Evolutionary conservation across 2,113 vertebrate species (phyloP).

Genomic region (Pedetes capensis): DNA sequence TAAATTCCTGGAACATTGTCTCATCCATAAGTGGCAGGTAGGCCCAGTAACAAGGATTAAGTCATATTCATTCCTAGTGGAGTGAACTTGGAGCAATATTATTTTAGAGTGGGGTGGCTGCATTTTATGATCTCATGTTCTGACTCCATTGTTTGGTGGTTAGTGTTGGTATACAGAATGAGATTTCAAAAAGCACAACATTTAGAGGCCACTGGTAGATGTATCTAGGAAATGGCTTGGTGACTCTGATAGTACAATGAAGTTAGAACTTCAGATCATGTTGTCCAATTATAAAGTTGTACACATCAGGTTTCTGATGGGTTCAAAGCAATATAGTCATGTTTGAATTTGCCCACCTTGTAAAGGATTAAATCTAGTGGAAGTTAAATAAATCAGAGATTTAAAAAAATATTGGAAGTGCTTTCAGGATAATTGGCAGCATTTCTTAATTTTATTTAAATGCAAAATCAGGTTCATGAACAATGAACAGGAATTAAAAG

Average conservation of each 20-base stretch:
- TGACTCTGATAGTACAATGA: neutral
- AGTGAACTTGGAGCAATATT: neutral
- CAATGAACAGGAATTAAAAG: neutral
- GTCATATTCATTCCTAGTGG: neutral
- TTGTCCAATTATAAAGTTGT: neutral
- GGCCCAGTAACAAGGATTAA: neutral
- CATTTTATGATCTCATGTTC: neutral
- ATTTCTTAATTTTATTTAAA: neutral
- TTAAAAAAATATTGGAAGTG: neutral
- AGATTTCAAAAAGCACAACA: neutral
- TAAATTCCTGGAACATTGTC: neutral
- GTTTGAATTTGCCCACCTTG: too few species aligned
- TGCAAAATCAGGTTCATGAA: neutral
- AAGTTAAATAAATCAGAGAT: neutral
- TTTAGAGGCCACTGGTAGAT: neutral
- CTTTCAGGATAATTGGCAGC: neutral
- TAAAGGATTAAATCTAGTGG: neutral
- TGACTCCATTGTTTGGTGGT: neutral
- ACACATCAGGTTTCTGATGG: neutral
- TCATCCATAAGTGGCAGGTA: neutral
- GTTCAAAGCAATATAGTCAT: too few species aligned
- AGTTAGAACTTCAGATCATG: neutral
- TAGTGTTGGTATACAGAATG: neutral
- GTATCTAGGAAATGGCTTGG: neutral
- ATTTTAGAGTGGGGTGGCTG: neutral